Evolutionary conservation across 2,797 vertebrate genomes (phyloP).

Genomic region (Miichthys miiuy): DNA sequence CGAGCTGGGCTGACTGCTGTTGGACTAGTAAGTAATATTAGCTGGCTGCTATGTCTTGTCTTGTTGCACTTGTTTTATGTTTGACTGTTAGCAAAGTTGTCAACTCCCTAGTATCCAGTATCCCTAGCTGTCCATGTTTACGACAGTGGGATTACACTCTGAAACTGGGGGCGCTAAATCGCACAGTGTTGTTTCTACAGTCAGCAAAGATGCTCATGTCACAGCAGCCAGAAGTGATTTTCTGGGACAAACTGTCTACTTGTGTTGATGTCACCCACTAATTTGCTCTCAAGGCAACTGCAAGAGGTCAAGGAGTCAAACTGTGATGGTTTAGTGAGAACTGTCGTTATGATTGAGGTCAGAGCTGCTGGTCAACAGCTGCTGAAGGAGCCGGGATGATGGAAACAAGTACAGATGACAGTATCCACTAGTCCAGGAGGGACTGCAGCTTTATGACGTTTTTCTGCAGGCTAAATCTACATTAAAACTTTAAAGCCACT

Average conservation of each 20-base stretch:
- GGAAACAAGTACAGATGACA: conserved; percentile 12
- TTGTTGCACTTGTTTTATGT: no score
- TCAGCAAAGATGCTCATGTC: conserved; percentile 23
- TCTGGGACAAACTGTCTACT: conserved; percentile 37
- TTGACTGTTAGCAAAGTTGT: no score
- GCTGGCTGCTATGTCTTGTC: no score
- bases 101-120: no score
- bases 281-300: conserved; percentile 46
- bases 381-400: not conserved
- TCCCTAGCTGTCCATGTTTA: no score
- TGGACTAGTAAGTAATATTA: no score
- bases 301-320: conserved; percentile 56
- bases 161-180: not conserved
- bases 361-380: conserved; percentile 32
- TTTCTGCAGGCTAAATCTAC: not conserved
- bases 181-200: no score
- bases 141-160: no score
- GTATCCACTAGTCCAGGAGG: not conserved
- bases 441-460: not conserved
- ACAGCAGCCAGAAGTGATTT: conserved; percentile 29
- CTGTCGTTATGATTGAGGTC: conserved; percentile 55
- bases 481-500: not conserved
- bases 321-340: conserved; percentile 38
- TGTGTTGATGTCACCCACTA: conserved; percentile 30
- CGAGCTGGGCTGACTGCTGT: no score